Evolutionary conservation across 1,140 invertebrate genomes (phyloP).

Genomic region (Acyrthosiphon pisum): DNA sequence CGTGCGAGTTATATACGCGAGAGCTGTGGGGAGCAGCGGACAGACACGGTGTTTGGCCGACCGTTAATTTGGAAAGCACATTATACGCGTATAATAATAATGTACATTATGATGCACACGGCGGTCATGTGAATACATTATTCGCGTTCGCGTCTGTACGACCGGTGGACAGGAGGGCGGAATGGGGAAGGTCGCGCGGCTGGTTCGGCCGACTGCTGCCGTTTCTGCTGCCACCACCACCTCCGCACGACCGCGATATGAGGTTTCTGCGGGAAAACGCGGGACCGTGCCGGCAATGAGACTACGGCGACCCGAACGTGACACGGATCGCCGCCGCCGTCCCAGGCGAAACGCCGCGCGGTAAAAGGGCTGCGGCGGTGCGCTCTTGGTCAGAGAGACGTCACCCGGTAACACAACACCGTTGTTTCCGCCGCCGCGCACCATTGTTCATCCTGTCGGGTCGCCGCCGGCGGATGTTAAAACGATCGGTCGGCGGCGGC

Average conservation of each 20-base stretch:
- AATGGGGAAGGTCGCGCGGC: not conserved
- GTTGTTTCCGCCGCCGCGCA: not conserved
- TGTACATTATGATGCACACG: not conserved
- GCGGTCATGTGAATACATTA: not conserved
- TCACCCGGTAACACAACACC: constrained; percentile 36
- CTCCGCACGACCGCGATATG: not conserved
- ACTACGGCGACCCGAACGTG: not conserved
- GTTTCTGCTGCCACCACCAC: not conserved
- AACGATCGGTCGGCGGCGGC: not conserved
- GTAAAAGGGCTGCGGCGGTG: not conserved
- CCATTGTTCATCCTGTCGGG: constrained; percentile 25
- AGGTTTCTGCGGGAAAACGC: not conserved
- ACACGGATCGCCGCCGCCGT: not conserved
- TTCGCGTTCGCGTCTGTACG: not conserved
- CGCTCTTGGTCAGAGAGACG: not conserved
- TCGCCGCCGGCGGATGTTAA: constrained; percentile 39
- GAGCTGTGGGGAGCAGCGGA: not conserved
- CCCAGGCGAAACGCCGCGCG: not conserved
- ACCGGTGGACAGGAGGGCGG: not conserved
- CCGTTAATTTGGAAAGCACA: constrained; percentile 35
- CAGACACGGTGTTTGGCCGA: not conserved
- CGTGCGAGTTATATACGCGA: not conserved
- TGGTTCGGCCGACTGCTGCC: not conserved
- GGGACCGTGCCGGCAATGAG: not conserved
- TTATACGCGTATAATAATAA: not conserved